phyloP scores from a whole-genome alignment of 2,797 vertebrate genomes.

The Corythornis leucogaster region DNA sequence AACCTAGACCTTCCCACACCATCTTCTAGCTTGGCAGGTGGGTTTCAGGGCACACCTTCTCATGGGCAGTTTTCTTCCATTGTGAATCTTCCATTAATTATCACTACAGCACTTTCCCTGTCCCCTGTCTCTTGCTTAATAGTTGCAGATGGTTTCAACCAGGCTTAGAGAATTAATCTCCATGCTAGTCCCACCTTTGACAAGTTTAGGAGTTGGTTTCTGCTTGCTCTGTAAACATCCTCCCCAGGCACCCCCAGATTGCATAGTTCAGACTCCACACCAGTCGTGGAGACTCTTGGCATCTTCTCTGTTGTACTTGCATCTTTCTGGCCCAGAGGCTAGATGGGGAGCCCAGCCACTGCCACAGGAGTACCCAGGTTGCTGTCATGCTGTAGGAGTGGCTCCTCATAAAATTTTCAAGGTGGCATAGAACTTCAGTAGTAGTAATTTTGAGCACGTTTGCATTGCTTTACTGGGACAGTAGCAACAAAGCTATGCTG shows the following conservation, averaged over 20 bases:
- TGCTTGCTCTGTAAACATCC: not conserved
- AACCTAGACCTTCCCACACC: not conserved
- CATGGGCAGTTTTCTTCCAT: not conserved
- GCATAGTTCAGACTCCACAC: not conserved
- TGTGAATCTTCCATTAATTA: not conserved
- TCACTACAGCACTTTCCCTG: not conserved
- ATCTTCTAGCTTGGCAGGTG: not conserved
- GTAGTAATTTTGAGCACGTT: not conserved
- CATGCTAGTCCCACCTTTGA: not conserved
- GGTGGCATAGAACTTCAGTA: not conserved
- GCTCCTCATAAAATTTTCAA: not conserved
- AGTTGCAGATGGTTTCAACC: not conserved
- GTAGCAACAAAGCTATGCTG: not conserved
- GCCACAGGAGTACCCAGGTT: not conserved
- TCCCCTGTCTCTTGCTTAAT: not conserved
- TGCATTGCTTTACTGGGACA: not conserved
- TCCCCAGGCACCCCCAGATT: not conserved
- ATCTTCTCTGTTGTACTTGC: not conserved
- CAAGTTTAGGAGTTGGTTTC: not conserved
- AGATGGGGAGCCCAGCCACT: accelerated
- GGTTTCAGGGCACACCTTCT: not conserved
- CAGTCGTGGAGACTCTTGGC: not conserved
- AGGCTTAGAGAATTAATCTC: not conserved
- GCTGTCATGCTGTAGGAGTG: not conserved
- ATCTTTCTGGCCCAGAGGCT: not conserved